Percentiles rank a stretch among this genome's conserved stretches.
phyloP scores from a whole-genome alignment of 1,140 invertebrate species.

The Drosophila repleta region DNA sequence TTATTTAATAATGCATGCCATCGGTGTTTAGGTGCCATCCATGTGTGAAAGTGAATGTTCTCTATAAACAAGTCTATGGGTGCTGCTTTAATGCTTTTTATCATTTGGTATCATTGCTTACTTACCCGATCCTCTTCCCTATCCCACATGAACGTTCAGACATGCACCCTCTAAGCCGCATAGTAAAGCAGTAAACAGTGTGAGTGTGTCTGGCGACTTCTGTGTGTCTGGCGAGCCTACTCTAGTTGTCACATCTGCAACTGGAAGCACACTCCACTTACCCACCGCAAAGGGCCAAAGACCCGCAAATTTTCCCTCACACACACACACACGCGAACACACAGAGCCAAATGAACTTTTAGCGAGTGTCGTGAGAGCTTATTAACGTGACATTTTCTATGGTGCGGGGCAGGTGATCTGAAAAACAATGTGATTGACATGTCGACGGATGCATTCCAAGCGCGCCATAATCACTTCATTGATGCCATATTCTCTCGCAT shows the following conservation, averaged over 20 bases:
- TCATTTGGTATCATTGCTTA: too few relatives aligned
- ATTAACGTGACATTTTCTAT: constrained; percentile 56
- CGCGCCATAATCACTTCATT: constrained; percentile 89
- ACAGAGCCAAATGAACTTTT: constrained; percentile 39
- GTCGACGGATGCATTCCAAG: constrained; percentile 80
- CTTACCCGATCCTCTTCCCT: too few relatives aligned
- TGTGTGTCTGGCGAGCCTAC: constrained; percentile 17
- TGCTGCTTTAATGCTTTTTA: constrained; percentile 42
- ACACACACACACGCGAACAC: constrained; percentile 12
- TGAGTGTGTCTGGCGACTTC: neutral
- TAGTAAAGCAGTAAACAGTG: constrained; percentile 18
- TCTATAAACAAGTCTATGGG: constrained; percentile 33
- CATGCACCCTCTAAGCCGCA: constrained; percentile 26
- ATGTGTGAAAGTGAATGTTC: constrained; percentile 17
- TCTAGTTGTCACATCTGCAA: constrained; percentile 46
- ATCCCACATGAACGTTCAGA: too few relatives aligned
- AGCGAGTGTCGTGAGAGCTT: constrained; percentile 32
- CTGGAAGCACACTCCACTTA: constrained; percentile 60
- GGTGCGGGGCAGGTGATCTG: constrained; percentile 68
- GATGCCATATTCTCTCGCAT: constrained; percentile 91
- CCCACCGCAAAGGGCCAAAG: neutral
- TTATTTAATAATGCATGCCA: neutral
- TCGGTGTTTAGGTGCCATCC: neutral
- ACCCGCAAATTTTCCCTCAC: constrained; percentile 14
- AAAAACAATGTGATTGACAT: constrained; percentile 83